A percentile compares a stretch with the other conserved stretches of the same genome.
Evolutionary conservation across 2,797 vertebrate species (phyloP).

Genomic region (Hoplostethus atlanticus): DNA sequence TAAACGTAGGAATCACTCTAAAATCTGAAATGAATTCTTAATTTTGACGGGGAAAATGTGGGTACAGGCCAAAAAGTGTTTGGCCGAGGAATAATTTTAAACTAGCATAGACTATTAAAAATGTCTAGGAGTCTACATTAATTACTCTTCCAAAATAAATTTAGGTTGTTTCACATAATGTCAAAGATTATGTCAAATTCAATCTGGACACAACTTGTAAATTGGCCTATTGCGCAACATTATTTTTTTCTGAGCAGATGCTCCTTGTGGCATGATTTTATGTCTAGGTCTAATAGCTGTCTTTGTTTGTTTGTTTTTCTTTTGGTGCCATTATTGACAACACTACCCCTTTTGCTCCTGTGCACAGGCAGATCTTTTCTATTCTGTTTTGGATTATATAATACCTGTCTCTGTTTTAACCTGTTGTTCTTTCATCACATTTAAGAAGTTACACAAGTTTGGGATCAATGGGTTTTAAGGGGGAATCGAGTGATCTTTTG

Average conservation of each 20-base stretch:
- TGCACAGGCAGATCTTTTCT: no score
- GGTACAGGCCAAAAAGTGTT: no score
- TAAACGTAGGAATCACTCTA: no score
- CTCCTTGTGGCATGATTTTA: background rate
- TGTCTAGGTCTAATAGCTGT: background rate
- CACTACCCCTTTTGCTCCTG: no score
- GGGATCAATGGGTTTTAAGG: background rate
- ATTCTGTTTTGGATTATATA: background rate
- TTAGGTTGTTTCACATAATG: no score
- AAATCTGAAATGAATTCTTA: no score
- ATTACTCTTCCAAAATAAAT: no score
- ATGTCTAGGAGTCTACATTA: no score
- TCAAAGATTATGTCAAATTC: background rate
- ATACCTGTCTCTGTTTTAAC: constrained; percentile 7
- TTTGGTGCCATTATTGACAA: background rate
- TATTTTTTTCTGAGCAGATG: background rate
- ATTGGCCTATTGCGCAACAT: background rate
- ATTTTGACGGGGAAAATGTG: no score
- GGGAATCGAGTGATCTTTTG: constrained; percentile 25
- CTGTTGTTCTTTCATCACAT: constrained; percentile 44
- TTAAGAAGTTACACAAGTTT: constrained; percentile 14
- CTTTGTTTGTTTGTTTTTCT: background rate
- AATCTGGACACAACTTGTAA: background rate
- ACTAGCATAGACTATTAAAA: no score
- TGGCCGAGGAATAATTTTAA: no score